phyloP scores from a whole-genome alignment of 2,113 vertebrate species.

The Accipiter virgatus region DNA sequence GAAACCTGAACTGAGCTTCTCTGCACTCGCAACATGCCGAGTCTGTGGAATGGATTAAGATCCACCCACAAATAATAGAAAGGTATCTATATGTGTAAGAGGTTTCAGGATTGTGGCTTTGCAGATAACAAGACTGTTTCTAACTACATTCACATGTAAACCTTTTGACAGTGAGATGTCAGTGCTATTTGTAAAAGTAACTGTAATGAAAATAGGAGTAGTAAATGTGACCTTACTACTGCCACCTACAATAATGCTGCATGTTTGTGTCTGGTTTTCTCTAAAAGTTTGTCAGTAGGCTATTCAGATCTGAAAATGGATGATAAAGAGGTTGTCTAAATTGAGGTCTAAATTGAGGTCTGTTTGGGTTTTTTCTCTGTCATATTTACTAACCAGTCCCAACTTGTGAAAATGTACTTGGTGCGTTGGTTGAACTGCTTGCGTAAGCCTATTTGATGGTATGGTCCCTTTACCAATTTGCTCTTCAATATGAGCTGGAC shows the following conservation, averaged over 20 bases:
- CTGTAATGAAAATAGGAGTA: background rate
- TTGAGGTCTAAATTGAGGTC: rapidly evolving
- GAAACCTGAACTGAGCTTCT: background rate
- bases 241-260: background rate
- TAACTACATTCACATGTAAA: background rate
- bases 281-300: background rate
- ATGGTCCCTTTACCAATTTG: background rate
- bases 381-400: background rate
- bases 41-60: background rate
- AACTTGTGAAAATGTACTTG: background rate
- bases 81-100: background rate
- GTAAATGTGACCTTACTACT: background rate
- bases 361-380: background rate
- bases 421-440: background rate
- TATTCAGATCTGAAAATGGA: background rate
- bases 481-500: background rate
- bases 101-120: background rate
- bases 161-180: background rate
- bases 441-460: background rate
- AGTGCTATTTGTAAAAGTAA: background rate
- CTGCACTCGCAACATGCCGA: background rate
- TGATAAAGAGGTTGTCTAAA: background rate
- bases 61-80: background rate
- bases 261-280: background rate
- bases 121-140: background rate